Base-by-base conservation (phyloP, 2,888 invertebrate genomes). In the Byasa hedistus region DNA sequence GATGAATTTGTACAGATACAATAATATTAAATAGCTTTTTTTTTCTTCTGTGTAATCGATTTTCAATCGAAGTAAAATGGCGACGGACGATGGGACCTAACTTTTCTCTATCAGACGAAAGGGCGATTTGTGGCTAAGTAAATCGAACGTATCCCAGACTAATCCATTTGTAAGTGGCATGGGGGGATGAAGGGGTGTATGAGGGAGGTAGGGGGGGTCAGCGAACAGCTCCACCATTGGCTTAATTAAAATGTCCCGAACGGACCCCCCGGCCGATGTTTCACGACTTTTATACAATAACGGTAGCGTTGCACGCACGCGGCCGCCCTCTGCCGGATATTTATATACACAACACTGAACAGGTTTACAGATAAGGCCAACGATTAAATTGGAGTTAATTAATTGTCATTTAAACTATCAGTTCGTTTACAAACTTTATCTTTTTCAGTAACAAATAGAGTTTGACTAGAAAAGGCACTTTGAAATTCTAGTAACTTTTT, bases 171-270 rank as follows among this genome's bases (percentile, higher is more conserved):
- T 80, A 78, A 80, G 77, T 61, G 69, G 61, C 60, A 68, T 64
- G 68, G 61, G 65, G 63, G 36, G 52, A 3, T 15, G 21, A 21
- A 4, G 39, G 17, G 22, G 54, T 39, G 32, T 10, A 10, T 1
- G 32, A 32, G 32, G 10, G 32, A 15, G 39, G 12, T 12, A 15
- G 39, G 62, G 55, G 44, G 23, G 32, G 51, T 22, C 48, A 48
- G 51, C 56, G n/a, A 21, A 32, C 44, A 56, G 27, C 57, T 27
- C 76, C 69, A 77, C 86, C 89, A 89, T 87, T 86, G 80, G 79
- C 84, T 87, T 90, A 89, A 90, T 90, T 88, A 89, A 88, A 87
- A 81, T 81, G 80, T 80, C 79, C 75, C 77, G 72, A 75, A 73
- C 73, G 75, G 76, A 75, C 76, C 75, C 69, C 77, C 72, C 73